Conservation (phyloP, 2,113 vertebrate species). For the Oncorhynchus nerka region DNA sequence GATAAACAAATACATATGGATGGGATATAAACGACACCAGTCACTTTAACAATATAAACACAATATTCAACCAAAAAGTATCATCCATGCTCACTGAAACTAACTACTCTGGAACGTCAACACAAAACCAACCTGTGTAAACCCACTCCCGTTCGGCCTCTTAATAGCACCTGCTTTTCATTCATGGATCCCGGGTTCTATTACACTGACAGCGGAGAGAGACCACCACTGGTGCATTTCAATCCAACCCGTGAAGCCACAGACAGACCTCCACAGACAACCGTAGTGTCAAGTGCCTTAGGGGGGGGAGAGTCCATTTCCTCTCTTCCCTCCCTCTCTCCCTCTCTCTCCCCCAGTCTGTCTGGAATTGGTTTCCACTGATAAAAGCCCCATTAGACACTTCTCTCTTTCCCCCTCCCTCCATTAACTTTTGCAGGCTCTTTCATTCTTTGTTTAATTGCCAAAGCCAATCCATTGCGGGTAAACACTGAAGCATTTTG, state of each 20-base stretch:
- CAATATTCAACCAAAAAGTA: constrained; percentile 27
- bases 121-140: constrained; percentile 24
- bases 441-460: constrained; percentile 71
- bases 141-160: constrained; percentile 39
- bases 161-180: constrained; percentile 57
- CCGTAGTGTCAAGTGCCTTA: constrained; percentile 65
- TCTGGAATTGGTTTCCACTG: constrained; percentile 80
- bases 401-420: constrained; percentile 69
- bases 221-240: constrained; percentile 58
- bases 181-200: constrained; percentile 42
- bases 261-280: constrained; percentile 49
- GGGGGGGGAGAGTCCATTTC: constrained; percentile 53
- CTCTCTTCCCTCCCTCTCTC: constrained; percentile 5
- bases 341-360: constrained; percentile 55
- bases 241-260: constrained; percentile 54
- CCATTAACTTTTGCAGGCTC: constrained; percentile 36
- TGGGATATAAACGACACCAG: constrained; percentile 18
- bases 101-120: not conserved
- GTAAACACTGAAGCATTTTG: constrained; percentile 67
- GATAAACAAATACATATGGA: constrained; percentile 34
- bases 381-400: constrained; percentile 83
- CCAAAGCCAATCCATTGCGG: constrained; percentile 67
- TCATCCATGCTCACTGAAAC: not conserved
- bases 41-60: constrained; percentile 20
- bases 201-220: constrained; percentile 60